Evolutionary conservation across 2,113 vertebrate species (phyloP).

Genomic region (Salvator merianae): DNA sequence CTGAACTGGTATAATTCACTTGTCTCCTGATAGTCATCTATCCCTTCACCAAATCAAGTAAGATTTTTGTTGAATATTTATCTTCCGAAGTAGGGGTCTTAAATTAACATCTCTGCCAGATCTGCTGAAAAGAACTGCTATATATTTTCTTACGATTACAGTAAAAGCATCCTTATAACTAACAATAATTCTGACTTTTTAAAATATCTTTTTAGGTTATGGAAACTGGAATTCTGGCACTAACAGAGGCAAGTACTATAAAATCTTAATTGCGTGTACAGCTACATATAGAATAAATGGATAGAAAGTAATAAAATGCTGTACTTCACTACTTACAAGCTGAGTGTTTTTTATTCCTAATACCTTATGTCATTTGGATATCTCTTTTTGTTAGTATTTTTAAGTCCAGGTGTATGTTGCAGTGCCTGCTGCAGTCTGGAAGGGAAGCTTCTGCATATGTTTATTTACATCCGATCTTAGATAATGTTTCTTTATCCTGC

Average conservation of each 20-base stretch:
- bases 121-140: neutral
- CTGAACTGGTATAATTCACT: too few relatives aligned
- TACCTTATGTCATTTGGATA: accelerated
- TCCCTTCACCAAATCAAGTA: neutral
- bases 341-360: neutral
- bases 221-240: slow-evolving; percentile 77
- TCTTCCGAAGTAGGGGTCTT: neutral
- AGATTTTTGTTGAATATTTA: neutral
- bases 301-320: neutral
- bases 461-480: neutral
- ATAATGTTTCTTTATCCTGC: neutral
- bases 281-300: too few relatives aligned
- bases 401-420: neutral
- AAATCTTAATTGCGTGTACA: neutral
- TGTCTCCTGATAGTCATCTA: too few relatives aligned
- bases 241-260: slow-evolving; percentile 70
- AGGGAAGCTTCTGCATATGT: accelerated
- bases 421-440: accelerated
- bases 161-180: accelerated
- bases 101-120: neutral
- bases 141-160: neutral
- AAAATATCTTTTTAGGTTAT: slow-evolving; percentile 68
- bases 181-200: neutral
- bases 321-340: neutral
- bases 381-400: accelerated